A percentile compares a stretch with the other conserved stretches of the same genome.
Conservation (phyloP, 2,888 invertebrate genomes). For the Aphidius colemani region DNA sequence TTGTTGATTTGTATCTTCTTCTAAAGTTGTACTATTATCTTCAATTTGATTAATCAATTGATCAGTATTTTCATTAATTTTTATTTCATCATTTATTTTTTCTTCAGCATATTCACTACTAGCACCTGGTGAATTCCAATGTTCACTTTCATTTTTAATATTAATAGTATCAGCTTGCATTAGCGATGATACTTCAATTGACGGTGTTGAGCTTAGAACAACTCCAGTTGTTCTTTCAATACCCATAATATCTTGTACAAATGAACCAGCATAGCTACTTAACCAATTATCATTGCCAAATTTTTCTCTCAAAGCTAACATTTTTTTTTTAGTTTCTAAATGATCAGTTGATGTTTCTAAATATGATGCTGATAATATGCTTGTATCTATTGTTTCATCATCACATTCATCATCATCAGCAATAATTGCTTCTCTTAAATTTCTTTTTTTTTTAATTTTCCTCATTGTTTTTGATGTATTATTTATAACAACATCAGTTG, state of each 20-base stretch:
- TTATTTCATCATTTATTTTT: constrained; percentile 28
- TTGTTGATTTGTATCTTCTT: constrained; percentile 12
- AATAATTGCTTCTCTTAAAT: constrained; percentile 59
- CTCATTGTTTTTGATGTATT: constrained; percentile 34
- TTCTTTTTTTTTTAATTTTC: constrained; percentile 46
- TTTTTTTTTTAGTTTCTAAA: constrained; percentile 66
- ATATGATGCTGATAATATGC: constrained; percentile 43
- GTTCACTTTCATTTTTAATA: constrained; percentile 7
- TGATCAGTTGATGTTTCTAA: constrained; percentile 59
- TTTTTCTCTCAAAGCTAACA: constrained; percentile 64
- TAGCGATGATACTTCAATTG: constrained; percentile 6
- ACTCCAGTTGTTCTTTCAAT: constrained; percentile 51
- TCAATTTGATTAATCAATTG: constrained; percentile 46
- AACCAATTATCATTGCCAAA: constrained; percentile 69
- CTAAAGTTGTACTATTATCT: constrained; percentile 15
- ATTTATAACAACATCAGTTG: constrained; percentile 29
- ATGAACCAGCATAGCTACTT: constrained; percentile 62
- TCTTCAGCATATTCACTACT: too few species aligned
- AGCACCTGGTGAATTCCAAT: constrained; percentile 6
- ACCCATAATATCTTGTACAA: constrained; percentile 65
- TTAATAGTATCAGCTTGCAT: constrained; percentile 8
- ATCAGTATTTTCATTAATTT: constrained; percentile 23
- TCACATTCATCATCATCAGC: constrained; percentile 59
- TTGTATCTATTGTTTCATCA: constrained; percentile 40
- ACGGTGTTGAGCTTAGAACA: constrained; percentile 40